Base-by-base conservation (phyloP, 2,113 vertebrate species). In the Mola mola region DNA sequence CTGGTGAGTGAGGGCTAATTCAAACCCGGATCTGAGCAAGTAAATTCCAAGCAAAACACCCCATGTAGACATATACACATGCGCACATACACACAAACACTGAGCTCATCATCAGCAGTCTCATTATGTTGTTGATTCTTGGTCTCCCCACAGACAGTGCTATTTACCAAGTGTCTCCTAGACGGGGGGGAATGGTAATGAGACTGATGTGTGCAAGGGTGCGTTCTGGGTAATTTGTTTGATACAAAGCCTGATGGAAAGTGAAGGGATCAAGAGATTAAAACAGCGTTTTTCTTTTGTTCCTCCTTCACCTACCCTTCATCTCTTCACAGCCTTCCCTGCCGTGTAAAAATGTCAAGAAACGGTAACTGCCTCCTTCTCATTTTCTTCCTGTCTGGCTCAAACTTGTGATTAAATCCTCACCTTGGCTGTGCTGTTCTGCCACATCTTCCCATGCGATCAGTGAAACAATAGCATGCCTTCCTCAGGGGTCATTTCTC, bases 81-180 rank as follows among this genome's bases (percentile, higher is more conserved):
- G 19, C 28, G 4, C 15, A 43, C 15, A n/a, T 6, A 2, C 59
- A 44, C 70, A 61, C 43, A 79, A n/a, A 62, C 66, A 47, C 12
- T 0, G 3, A 68, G 49, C 64, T 82, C 73, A 78, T 80, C 79
- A 83, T 72, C 64, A 74, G 61, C 58, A 46, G 61, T 85, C 82
- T 85, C 79, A 84, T 79, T 81, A 79, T 71, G 58, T 44, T 87
- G 86, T 85, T 89, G 82, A 84, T 85, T 84, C 79, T 85, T 55
- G 28, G 12, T 78, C 76, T 88, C 84, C 76, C 70, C 41, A 55
- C 78, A 79, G 85, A 85, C 79, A 75, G 66, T 29, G 69, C 77
- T 86, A 80, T 87, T 87, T 85, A 84, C 74, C 64, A 65, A 85
- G 55, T 75, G 71, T 84, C 83, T 89, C 52, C 1, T 20, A 70